Percentiles rank a stretch among this genome's conserved stretches.
Evolutionary conservation across 2,888 invertebrate genomes (phyloP).

Genomic region (Helobdella robusta): DNA sequence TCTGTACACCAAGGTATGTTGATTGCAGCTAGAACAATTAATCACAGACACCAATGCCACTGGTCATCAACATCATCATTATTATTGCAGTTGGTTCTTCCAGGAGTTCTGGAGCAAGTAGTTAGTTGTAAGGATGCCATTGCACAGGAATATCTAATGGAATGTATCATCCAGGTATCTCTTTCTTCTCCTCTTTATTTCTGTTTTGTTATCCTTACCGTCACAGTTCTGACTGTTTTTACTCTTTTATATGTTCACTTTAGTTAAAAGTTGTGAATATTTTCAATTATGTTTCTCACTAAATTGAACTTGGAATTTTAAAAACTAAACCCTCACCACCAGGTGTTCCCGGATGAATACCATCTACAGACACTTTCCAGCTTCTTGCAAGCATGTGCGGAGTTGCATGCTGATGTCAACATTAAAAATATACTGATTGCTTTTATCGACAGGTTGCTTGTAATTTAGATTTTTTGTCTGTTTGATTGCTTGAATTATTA

Average conservation of each 20-base stretch:
- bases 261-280: not conserved
- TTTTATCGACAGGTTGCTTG: conserved; percentile 74
- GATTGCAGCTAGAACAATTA: not conserved
- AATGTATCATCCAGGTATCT: conserved; percentile 82
- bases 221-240: not conserved
- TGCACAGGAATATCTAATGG: conserved; percentile 98
- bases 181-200: not conserved
- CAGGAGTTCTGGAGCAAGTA: conserved; percentile 92
- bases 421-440: conserved; percentile 96
- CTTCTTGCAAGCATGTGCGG: conserved; percentile 91
- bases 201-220: no score
- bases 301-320: not conserved
- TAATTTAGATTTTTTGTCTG: no score
- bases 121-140: conserved; percentile 96
- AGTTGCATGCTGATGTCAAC: conserved; percentile 86
- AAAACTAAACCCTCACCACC: conserved; percentile 8
- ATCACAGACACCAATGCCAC: not conserved
- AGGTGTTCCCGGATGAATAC: conserved; percentile 96
- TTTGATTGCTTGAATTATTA: no score
- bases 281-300: not conserved
- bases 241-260: not conserved
- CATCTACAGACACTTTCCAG: conserved; percentile 88
- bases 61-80: not conserved
- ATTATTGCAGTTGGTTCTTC: conserved; percentile 64
- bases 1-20: conserved; percentile 70